Percentiles rank a stretch among this genome's conserved stretches.
Evolutionary conservation across 2,888 invertebrate species (phyloP).

Genomic region (Colletes collaris): DNA sequence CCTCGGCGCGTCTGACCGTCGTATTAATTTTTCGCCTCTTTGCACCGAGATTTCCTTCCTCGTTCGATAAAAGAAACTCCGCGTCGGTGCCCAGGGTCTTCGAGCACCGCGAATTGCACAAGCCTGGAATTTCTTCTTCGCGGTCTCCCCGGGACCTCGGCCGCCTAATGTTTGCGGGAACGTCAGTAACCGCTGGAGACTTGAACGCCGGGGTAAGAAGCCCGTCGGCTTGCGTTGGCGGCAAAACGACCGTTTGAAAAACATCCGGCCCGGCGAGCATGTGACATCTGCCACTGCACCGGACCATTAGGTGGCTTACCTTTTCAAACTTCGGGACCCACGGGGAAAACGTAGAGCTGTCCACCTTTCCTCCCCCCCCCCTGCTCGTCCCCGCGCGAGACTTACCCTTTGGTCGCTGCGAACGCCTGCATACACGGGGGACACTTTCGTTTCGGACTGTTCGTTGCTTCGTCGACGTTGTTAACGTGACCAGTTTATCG

Average conservation of each 20-base stretch:
- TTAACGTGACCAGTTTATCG: no score
- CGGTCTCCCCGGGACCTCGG: constrained; percentile 59
- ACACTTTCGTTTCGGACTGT: no score
- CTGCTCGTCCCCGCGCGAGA: not conserved
- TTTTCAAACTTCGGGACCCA: constrained; percentile 58
- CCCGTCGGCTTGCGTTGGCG: constrained; percentile 77
- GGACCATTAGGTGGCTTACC: constrained; percentile 63
- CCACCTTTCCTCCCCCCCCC: constrained; percentile 15
- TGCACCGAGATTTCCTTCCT: no score
- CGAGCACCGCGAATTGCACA: constrained; percentile 65
- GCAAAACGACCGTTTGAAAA: constrained; percentile 79
- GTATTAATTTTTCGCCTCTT: no score
- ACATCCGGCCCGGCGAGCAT: constrained; percentile 73
- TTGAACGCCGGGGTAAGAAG: constrained; percentile 81
- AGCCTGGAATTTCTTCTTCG: constrained; percentile 69
- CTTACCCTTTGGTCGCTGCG: constrained; percentile 14
- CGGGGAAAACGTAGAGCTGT: constrained; percentile 26
- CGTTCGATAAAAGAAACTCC: constrained; percentile 44
- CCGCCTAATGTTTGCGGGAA: constrained; percentile 74
- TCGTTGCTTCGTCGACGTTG: no score
- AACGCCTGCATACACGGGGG: not conserved
- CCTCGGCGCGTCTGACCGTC: not conserved
- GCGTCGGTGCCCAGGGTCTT: constrained; percentile 46
- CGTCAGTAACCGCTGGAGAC: constrained; percentile 79
- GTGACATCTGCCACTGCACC: constrained; percentile 74